phyloP scores from a whole-genome alignment of 2,888 invertebrate species.

The Chelonus formosanus region DNA sequence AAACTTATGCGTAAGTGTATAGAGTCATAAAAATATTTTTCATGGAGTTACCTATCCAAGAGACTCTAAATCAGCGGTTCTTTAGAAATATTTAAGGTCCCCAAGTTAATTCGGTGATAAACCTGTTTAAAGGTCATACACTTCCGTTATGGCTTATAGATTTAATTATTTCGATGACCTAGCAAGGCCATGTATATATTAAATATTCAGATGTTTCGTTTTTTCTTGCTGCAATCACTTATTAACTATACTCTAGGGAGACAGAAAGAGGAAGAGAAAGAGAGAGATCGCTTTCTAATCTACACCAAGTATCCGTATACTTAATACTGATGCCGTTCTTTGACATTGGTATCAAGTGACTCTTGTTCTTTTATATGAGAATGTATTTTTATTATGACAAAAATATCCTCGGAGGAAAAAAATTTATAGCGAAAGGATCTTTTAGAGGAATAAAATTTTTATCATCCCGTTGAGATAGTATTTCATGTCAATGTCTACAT shows the following conservation, averaged over 20 bases:
- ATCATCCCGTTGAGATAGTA: no score
- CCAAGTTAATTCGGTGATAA: neutral
- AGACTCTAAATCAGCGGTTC: no score
- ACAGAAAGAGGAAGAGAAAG: constrained; percentile 23
- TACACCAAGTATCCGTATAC: constrained; percentile 41
- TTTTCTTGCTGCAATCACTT: constrained; percentile 1
- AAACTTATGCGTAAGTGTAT: no score
- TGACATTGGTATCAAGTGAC: constrained; percentile 35
- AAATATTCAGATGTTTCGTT: constrained; percentile 16
- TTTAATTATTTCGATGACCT: constrained; percentile 9
- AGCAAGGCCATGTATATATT: neutral
- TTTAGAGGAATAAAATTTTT: no score
- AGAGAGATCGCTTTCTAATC: constrained; percentile 41
- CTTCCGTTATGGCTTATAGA: neutral
- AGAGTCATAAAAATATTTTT: no score
- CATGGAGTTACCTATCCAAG: no score
- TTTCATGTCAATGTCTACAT: no score
- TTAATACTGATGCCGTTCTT: constrained; percentile 33
- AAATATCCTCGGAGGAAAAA: no score
- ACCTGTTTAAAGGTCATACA: constrained; percentile 2
- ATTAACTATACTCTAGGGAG: constrained; percentile 11
- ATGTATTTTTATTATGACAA: no score
- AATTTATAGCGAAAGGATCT: no score
- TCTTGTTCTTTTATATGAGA: no score
- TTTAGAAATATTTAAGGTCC: neutral